phyloP scores from a whole-genome alignment of 2,113 vertebrate genomes.

The Tylochromis polylepis region DNA sequence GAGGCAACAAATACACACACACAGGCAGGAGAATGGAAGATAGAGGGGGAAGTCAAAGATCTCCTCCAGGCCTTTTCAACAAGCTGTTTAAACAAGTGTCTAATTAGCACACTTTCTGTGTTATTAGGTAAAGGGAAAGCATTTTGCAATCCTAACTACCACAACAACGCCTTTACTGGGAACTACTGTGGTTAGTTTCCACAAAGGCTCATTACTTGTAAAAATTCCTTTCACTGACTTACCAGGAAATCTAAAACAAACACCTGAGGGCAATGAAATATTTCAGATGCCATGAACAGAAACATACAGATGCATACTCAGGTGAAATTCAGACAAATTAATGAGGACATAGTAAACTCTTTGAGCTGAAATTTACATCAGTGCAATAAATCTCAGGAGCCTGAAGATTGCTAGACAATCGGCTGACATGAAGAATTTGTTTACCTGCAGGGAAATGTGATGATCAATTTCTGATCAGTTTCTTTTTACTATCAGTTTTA shows the following conservation, averaged over 20 bases:
- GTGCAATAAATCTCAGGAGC: background rate
- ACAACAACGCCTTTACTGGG: background rate
- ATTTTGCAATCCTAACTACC: background rate
- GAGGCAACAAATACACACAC: background rate
- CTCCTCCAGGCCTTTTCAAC: conserved; percentile 18
- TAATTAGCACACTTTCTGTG: background rate
- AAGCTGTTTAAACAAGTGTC: background rate
- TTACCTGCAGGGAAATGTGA: background rate
- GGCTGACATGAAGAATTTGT: background rate
- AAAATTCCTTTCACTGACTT: background rate
- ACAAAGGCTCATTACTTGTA: background rate
- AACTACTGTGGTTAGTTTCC: background rate
- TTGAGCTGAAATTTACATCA: background rate
- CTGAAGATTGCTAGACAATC: background rate
- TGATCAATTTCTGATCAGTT: background rate
- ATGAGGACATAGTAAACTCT: background rate
- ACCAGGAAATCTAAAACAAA: background rate
- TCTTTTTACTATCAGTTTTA: background rate
- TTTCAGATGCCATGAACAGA: background rate
- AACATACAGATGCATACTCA: background rate
- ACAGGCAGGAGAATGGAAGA: background rate
- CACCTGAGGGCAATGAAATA: background rate
- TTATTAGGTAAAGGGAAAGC: background rate
- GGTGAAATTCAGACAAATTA: background rate
- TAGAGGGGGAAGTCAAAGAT: conserved; percentile 26